Percentiles rank a stretch among this genome's conserved stretches.
Evolutionary conservation across 2,888 invertebrate genomes (phyloP).

Genomic region (Scelioninae gen. 2): DNA sequence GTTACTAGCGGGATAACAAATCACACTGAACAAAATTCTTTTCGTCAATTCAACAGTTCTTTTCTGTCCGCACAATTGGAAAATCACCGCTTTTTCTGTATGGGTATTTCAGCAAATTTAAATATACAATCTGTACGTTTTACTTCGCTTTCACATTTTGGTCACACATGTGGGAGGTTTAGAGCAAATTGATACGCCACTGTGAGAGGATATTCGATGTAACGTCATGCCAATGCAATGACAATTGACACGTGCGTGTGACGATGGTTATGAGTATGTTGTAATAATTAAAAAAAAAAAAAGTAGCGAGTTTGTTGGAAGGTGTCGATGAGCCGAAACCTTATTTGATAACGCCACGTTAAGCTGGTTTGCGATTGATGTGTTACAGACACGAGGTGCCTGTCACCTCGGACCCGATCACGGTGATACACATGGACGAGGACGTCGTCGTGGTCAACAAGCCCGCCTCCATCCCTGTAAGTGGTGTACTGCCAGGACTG

Average conservation of each 20-base stretch:
- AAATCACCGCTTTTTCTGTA: too few species aligned
- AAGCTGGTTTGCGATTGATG: constrained; percentile 75
- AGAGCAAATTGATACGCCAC: constrained; percentile 28
- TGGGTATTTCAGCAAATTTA: too few species aligned
- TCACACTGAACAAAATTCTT: too few species aligned
- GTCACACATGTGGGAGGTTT: not conserved
- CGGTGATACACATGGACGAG: constrained; percentile 98
- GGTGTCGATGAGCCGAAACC: constrained; percentile 56
- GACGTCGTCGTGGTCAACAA: constrained; percentile 99
- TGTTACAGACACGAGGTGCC: constrained; percentile 98
- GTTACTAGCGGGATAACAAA: too few species aligned
- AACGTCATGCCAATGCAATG: not conserved
- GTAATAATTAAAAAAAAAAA: too few species aligned
- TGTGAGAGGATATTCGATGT: not conserved
- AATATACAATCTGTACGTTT: too few species aligned
- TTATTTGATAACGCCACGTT: constrained; percentile 72
- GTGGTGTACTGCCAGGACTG: constrained; percentile 84
- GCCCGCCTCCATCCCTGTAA: constrained; percentile 99
- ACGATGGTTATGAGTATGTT: constrained; percentile 17
- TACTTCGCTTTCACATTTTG: not conserved
- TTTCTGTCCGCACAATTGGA: too few species aligned
- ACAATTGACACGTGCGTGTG: constrained; percentile 3
- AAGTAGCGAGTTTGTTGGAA: constrained; percentile 40
- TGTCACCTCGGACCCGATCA: constrained; percentile 96
- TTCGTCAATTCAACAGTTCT: too few species aligned